Base-by-base conservation (phyloP, 2,113 vertebrate species). In the Gadus chalcogrammus region DNA sequence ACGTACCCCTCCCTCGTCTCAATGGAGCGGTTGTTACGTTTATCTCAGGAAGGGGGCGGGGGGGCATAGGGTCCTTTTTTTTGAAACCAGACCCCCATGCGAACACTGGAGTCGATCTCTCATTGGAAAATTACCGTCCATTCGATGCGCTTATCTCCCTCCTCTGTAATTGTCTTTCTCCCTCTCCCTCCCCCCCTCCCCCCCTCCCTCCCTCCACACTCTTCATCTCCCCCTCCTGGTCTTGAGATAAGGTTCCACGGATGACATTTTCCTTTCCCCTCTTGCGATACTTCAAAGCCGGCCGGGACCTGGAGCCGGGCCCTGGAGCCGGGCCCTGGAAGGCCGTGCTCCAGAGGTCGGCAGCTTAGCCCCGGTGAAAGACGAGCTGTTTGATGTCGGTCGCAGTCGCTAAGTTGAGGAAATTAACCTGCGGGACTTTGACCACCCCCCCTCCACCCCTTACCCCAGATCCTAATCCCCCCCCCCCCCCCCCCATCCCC, bases 341-440 rank as follows among this genome's bases (percentile, higher is more conserved):
- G 52, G 15, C 18, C 20, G 13, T 76, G 77, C 80, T 82, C 80
- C 73, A 77, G 77, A 73, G 77, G 74, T 78, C 71, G 65, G 56
- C 80, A 83, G 80, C 79, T 86, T 78, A 83, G 76, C 73, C 61
- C 64, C 48, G 82, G 61, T 81, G 87, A 86, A 88, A 88, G 80
- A 67, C 65, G 81, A 90, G 88, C 84, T 75, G 80, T 86, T 87
- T 86, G 85, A 87, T 84, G 82, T 78, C 5, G 73, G 79, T 3
- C 80, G 82, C 24, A 86, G 87, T 86, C 80, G 72, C 79, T 85
- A 86, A 79, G 84, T 80, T 18, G 79, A 88, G 87, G 84, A 86
- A 88, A 88, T 87, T 87, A 87, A 87, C 82, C 79, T 80, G 81
- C 81, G 22, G 79, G 55, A 80, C 75, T 70, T 16, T 58, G 72